Conservation (phyloP, 2,888 invertebrate genomes). For the Scaptomyza polygonia region DNA sequence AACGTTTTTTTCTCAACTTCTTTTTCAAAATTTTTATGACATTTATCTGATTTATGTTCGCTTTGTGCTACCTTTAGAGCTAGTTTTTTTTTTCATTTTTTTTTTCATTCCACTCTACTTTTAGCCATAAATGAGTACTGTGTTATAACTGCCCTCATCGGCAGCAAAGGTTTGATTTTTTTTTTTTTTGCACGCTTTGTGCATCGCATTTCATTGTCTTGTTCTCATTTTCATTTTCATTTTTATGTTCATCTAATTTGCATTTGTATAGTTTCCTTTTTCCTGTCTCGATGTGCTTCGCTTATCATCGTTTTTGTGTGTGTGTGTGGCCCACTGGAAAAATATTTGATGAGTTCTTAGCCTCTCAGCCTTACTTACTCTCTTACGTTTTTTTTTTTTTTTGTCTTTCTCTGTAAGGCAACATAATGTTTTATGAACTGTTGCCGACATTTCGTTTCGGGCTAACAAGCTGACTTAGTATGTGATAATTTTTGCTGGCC, state of each 20-base stretch:
- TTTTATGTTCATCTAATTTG: conserved; percentile 72
- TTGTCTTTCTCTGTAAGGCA: conserved; percentile 23
- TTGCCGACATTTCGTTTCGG: conserved; percentile 66
- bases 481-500: conserved; percentile 75
- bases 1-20: not conserved
- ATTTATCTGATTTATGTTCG: conserved; percentile 15
- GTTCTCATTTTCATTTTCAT: conserved; percentile 32
- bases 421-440: conserved; percentile 71
- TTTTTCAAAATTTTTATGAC: conserved; percentile 1
- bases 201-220: conserved; percentile 53
- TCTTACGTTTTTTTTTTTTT: not conserved
- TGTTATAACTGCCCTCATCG: conserved; percentile 1
- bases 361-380: conserved; percentile 2
- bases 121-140: conserved; percentile 11
- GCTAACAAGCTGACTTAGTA: conserved; percentile 78
- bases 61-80: conserved; percentile 18
- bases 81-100: conserved; percentile 3
- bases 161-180: not conserved
- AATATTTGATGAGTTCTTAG: conserved; percentile 63
- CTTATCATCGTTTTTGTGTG: conserved; percentile 24
- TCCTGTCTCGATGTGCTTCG: conserved; percentile 14
- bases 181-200: conserved; percentile 22
- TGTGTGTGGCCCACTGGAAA: conserved; percentile 59
- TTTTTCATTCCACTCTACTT: conserved; percentile 23
- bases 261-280: conserved; percentile 68